A percentile compares a stretch with the other conserved stretches of the same genome.
phyloP scores from a whole-genome alignment of 2,113 vertebrate genomes.

The Calidris pugnax region DNA sequence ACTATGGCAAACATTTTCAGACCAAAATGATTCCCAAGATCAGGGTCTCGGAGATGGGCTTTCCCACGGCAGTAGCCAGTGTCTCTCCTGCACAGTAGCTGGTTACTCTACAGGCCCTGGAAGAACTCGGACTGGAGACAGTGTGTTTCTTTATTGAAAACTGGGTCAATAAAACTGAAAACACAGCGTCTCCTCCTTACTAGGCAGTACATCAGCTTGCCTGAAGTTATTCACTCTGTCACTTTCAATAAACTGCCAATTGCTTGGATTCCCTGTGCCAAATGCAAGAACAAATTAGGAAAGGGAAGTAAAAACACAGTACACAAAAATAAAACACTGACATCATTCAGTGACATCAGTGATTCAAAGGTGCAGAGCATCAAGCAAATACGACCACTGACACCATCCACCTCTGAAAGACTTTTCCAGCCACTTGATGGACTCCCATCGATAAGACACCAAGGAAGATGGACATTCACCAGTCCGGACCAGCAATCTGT shows the following conservation, averaged over 20 bases:
- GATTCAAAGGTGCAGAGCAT: neutral
- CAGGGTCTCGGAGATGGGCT: neutral
- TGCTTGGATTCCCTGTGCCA: neutral
- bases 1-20: neutral
- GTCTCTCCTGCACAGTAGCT: neutral
- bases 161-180: neutral
- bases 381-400: neutral
- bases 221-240: neutral
- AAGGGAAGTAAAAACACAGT: neutral
- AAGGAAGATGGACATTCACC: neutral
- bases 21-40: neutral
- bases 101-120: neutral
- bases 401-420: neutral
- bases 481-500: neutral
- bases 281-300: neutral
- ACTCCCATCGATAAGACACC: neutral
- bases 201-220: accelerated
- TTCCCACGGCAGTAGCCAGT: neutral
- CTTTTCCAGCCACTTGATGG: neutral
- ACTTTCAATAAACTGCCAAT: neutral
- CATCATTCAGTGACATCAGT: neutral
- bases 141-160: neutral
- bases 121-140: neutral
- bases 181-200: neutral
- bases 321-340: neutral